phyloP scores from a whole-genome alignment of 2,113 vertebrate genomes.

The Cyprinodon brontotheroides region DNA sequence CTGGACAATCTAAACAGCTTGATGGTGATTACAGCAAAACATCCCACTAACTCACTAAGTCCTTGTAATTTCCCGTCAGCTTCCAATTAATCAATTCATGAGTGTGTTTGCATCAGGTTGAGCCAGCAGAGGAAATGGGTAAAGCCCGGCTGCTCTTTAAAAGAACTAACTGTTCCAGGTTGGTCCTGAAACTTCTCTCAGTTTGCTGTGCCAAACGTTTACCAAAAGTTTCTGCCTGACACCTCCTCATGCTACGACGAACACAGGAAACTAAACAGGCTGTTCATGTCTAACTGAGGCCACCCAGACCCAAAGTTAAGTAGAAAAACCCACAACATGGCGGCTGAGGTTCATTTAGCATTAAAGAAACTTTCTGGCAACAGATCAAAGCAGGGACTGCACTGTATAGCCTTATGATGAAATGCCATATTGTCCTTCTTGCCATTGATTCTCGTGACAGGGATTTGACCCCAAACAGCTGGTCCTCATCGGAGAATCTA shows the following conservation, averaged over 20 bases:
- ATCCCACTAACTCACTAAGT: slow-evolving; percentile 69
- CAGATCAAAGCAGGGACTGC: neutral
- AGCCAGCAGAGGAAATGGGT: slow-evolving; percentile 61
- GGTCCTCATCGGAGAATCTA: slow-evolving; percentile 69
- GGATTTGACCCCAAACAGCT: slow-evolving; percentile 66
- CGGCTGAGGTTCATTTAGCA: slow-evolving; percentile 57
- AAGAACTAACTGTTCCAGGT: slow-evolving; percentile 75
- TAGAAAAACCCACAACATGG: slow-evolving; percentile 65
- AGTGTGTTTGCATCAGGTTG: slow-evolving; percentile 68
- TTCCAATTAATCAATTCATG: slow-evolving; percentile 74
- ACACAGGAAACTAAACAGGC: slow-evolving; percentile 65
- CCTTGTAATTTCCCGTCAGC: slow-evolving; percentile 82
- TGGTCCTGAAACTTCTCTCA: slow-evolving; percentile 62
- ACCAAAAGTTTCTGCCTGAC: slow-evolving; percentile 70
- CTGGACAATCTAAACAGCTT: slow-evolving; percentile 58
- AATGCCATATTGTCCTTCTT: slow-evolving; percentile 29
- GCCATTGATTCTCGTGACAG: slow-evolving; percentile 51
- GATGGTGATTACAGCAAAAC: slow-evolving; percentile 77
- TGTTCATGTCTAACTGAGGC: slow-evolving; percentile 50
- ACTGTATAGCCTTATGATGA: slow-evolving; percentile 27
- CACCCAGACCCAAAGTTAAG: slow-evolving; percentile 57
- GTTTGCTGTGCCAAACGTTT: slow-evolving; percentile 69
- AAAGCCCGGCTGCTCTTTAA: slow-evolving; percentile 74
- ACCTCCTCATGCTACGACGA: slow-evolving; percentile 70
- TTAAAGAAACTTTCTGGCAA: slow-evolving; percentile 18